These are phyloP conservation scores for Lumbricus terrestris DNA, from an alignment of 2,888 invertebrate species.

Conservation along the genomic window DNA sequence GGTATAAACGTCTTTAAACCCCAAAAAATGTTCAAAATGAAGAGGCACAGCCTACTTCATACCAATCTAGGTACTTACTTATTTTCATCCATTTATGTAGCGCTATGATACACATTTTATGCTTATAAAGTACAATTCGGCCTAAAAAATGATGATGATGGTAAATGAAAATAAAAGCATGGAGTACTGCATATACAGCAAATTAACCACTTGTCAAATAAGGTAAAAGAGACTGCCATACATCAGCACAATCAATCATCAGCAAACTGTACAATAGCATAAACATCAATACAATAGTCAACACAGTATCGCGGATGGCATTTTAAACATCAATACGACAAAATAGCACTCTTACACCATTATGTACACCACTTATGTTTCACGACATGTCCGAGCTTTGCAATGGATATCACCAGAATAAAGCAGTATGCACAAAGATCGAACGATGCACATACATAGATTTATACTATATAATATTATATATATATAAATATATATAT, in stretches of 20 bases:
- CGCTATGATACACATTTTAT: background rate
- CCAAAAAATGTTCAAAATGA: background rate
- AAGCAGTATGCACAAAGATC: background rate
- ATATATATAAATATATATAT: too few species aligned
- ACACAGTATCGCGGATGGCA: conserved; percentile 3
- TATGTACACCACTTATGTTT: background rate
- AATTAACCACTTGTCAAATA: background rate
- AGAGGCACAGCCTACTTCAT: background rate
- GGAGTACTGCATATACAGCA: too few species aligned
- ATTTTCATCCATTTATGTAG: background rate
- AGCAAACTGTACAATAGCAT: background rate
- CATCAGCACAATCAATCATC: background rate
- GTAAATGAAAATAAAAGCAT: too few species aligned
- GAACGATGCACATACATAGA: background rate
- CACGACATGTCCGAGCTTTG: background rate
- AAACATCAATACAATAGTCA: background rate
- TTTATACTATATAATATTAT: too few species aligned
- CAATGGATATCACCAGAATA: too few species aligned
- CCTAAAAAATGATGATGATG: background rate
- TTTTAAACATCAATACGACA: background rate
- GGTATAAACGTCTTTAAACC: background rate
- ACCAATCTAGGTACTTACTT: background rate
- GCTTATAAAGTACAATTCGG: background rate
- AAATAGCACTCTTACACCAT: background rate
- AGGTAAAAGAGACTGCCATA: background rate